Conservation (phyloP, 2,797 vertebrate species). For the Gymnothorax javanicus region DNA sequence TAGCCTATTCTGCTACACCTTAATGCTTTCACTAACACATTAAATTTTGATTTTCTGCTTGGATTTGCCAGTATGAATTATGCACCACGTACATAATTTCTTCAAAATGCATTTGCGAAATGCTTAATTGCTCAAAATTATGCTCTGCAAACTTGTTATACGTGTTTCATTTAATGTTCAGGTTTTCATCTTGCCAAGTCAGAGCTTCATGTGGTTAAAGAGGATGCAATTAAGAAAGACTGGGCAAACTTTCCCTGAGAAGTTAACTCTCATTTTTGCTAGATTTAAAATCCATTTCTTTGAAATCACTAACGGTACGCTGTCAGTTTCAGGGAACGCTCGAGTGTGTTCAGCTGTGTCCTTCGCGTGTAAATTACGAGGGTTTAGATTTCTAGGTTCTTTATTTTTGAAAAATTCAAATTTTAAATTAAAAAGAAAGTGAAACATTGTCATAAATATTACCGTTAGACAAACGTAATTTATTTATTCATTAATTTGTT, state of each 20-base stretch:
- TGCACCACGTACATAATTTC: constrained; percentile 4
- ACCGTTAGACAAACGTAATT: neutral
- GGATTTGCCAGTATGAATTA: neutral
- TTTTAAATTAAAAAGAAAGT: constrained; percentile 7
- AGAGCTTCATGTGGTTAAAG: neutral
- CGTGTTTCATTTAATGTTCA: neutral
- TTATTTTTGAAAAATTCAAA: constrained; percentile 4
- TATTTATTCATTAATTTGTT: neutral
- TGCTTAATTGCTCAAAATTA: constrained; percentile 5
- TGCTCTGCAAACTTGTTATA: constrained; percentile 11
- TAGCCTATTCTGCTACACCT: neutral
- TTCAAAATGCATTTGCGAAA: constrained; percentile 8
- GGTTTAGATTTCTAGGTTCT: neutral
- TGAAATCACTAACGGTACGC: neutral
- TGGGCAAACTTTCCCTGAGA: neutral
- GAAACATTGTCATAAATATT: neutral
- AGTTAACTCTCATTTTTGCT: neutral
- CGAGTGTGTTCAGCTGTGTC: neutral
- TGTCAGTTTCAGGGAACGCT: neutral
- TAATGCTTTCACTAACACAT: neutral
- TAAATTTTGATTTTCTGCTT: neutral
- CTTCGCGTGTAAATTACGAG: constrained; percentile 12
- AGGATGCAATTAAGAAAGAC: constrained; percentile 1
- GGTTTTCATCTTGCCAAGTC: constrained; percentile 16
- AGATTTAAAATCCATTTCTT: constrained; percentile 7